Evolutionary conservation across 1,140 invertebrate genomes (phyloP), one percentile per base, ranked within the genome.

Genomic region (Gonatopus flavifemur): DNA sequence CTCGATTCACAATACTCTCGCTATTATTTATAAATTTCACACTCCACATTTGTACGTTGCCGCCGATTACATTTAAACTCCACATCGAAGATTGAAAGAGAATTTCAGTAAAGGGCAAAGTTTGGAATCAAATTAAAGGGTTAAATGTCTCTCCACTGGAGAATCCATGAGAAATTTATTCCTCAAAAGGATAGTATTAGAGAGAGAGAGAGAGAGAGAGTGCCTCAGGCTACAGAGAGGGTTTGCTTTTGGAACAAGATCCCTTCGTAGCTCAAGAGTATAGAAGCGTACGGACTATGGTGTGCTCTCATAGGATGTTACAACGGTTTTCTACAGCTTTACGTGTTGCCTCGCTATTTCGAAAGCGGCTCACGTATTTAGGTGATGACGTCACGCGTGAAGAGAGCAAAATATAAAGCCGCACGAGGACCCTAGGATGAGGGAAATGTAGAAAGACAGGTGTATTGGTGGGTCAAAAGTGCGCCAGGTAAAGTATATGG

Each of bases 311-410:
- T 56, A 49, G 51, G 57, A 59, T 59, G 46, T 36, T 55, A 33
- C 46, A 38, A 46, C 48, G 39, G 31, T 55, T 36, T 47, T 43
- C 47, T 15, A 30, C 31, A 37, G 13, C 39, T 64, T 51, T 49
- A 50, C 52, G 45, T 57, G 56, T 62, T 57, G 56, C 43, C 43
- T 39, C 30, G 41, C 33, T 50, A 67, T 73, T 68, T 31, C 25
- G 62, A 52, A 74, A 49, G 46, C 72, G 48, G 36, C 67, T 70
- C 75, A 77, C 75, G 74, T 77, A 76, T 72, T 74, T 59, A 66
- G 51, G 70, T 73, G 75, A 77, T 74, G 74, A 74, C 69, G 71
- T 77, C 75, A 77, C 74, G 75, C 72, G 62, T 73, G 69, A 74
- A 74, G 62, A 67, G 65, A 60, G 54, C 67, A 60, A 73, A 72